Evolutionary conservation across 2,113 vertebrate species (phyloP), one percentile per base, ranked within the genome.

Genomic region (Bombycilla garrulus): DNA sequence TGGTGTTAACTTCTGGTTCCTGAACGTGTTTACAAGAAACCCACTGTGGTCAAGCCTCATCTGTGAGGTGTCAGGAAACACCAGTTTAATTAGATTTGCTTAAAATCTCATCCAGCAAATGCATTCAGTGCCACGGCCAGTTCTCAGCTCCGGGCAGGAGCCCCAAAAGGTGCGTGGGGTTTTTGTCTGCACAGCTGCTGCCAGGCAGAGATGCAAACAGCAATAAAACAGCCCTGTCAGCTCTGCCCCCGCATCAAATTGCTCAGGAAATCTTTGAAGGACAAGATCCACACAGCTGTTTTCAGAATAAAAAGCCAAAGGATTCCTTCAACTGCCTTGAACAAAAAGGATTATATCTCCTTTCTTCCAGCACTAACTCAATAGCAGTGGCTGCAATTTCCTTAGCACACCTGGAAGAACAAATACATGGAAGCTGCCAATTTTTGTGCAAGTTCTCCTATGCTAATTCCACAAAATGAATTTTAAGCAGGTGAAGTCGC

Each of bases 231-330:
- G 70, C 91, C 29, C 80, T 9, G 53, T 12, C 71, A 85, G 67
- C 78, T 74, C 85, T 50, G 71, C 81, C 86, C 86, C 86, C 5
- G 2, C 66, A 81, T 1, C 5, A 66, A 84, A 93, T 36, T 58
- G 72, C 48, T 64, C 83, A n/a, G 44, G 89, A 92, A 93, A 85
- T 74, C 62, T 92, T 67, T 92, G 82, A 71, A 92, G 92, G 92
- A 78, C 57, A 79, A 90, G 48, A 70, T 78, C 74, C 53, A 78
- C 87, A 21, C 85, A 95, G 85, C 90, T 76, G 54, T 94, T 88
- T 80, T 23, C 85, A 77, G 58, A 78, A 82, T 33, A 47, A 93
- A 76, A 72, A 71, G n/a, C 42, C 60, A 71, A 76, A 65, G 26
- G 12, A 76, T 92, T 89, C 60, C n/a, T 87, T 78, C 66, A 71